phyloP scores from a whole-genome alignment of 1,140 invertebrate genomes.

The Hyles vespertilio region DNA sequence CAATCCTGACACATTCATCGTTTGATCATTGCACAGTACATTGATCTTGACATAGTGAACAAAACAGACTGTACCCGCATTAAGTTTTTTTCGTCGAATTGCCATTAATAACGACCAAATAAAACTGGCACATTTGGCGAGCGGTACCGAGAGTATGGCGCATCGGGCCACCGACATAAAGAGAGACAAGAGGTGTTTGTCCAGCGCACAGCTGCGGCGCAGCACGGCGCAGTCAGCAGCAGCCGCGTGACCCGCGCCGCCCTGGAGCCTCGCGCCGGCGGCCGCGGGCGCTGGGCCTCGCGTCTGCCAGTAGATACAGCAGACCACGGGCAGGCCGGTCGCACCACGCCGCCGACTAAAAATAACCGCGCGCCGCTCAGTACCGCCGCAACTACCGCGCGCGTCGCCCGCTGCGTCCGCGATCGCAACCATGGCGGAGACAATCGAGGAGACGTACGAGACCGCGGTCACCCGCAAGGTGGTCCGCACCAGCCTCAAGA shows the following conservation, averaged over 20 bases:
- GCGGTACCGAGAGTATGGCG: no score
- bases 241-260: slow-evolving; percentile 6
- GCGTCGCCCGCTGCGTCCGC: slow-evolving; percentile 63
- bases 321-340: slow-evolving; percentile 36
- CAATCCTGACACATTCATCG: no score
- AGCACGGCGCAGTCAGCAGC: slow-evolving; percentile 13
- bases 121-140: no score
- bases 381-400: slow-evolving; percentile 65
- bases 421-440: slow-evolving; percentile 74
- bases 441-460: slow-evolving; percentile 77
- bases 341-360: slow-evolving; percentile 59
- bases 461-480: slow-evolving; percentile 79
- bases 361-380: slow-evolving; percentile 62
- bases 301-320: slow-evolving; percentile 9
- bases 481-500: slow-evolving; percentile 79
- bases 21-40: no score
- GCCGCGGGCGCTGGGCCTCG: neutral
- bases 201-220: neutral
- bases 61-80: no score
- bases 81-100: no score
- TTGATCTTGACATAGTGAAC: no score
- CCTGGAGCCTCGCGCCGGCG: slow-evolving; percentile 8
- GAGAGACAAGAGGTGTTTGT: neutral
- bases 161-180: no score
- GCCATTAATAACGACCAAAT: no score